Evolutionary conservation across 2,888 invertebrate genomes (phyloP).

Genomic region (Pharmacophagus antenor): DNA sequence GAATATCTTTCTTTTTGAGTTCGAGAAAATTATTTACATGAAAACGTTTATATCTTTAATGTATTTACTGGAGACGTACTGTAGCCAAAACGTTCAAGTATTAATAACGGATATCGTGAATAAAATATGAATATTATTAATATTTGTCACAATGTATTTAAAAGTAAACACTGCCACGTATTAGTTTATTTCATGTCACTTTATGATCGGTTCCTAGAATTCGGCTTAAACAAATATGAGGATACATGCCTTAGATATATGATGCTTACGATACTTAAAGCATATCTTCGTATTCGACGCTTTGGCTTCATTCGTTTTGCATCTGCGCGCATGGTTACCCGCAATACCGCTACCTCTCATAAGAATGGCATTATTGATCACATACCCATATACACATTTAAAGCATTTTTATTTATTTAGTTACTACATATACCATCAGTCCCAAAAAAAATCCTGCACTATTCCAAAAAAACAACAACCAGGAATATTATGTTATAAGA

Average conservation of each 20-base stretch:
- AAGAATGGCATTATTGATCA: constrained; percentile 13
- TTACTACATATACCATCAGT: constrained; percentile 9
- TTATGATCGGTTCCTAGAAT: constrained; percentile 32
- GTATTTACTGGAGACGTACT: too few species aligned
- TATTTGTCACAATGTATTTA: neutral
- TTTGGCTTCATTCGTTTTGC: constrained; percentile 37
- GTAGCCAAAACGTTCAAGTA: too few species aligned
- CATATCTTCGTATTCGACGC: constrained; percentile 33
- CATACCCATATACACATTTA: constrained; percentile 3
- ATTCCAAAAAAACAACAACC: constrained; percentile 16
- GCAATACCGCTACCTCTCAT: constrained; percentile 21
- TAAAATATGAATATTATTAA: too few species aligned
- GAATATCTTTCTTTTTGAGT: too few species aligned
- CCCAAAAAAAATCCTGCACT: constrained; percentile 21
- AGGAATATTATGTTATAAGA: constrained; percentile 17
- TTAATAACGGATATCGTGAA: too few species aligned
- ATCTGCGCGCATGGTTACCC: constrained; percentile 37
- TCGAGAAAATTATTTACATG: too few species aligned
- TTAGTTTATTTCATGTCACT: constrained; percentile 21
- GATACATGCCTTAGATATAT: constrained; percentile 27
- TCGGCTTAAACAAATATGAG: constrained; percentile 31
- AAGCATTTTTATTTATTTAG: constrained; percentile 13
- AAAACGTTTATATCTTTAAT: too few species aligned
- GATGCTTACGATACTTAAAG: constrained; percentile 6
- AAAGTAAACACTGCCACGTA: too few species aligned